These are phyloP conservation scores for Hapalemur alaotrensis DNA, from an alignment of 2,797 vertebrate genomes.

Conservation along the genomic window DNA sequence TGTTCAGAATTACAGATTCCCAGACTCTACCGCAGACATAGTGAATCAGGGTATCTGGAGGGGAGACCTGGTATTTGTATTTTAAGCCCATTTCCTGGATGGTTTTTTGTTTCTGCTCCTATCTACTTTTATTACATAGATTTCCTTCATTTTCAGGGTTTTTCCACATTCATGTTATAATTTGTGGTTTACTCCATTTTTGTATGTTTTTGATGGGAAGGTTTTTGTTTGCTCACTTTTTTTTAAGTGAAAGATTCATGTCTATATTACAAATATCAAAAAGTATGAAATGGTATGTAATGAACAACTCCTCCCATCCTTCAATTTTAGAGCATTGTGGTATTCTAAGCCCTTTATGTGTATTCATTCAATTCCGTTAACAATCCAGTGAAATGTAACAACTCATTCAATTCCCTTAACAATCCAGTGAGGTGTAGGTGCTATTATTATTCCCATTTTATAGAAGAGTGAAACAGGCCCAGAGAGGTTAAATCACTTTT, in stretches of 20 bases:
- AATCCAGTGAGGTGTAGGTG: neutral
- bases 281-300: neutral
- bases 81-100: neutral
- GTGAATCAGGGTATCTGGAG: neutral
- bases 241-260: neutral
- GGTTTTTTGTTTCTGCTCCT: neutral
- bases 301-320: neutral
- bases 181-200: slow-evolving; percentile 6
- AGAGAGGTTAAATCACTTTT: neutral
- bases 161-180: neutral
- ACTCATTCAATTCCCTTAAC: neutral
- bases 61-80: neutral
- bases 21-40: neutral
- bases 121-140: neutral
- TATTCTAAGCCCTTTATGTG: neutral
- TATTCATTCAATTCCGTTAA: neutral
- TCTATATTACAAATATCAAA: neutral
- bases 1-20: neutral
- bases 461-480: neutral
- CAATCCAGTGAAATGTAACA: neutral
- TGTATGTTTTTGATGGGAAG: neutral
- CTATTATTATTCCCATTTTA: neutral
- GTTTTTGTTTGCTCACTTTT: neutral
- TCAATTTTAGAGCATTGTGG: neutral
- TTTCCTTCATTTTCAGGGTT: neutral